These are phyloP conservation scores for Chinchilla lanigera DNA, from an alignment of 2,113 vertebrate species.

Conservation along the genomic window DNA sequence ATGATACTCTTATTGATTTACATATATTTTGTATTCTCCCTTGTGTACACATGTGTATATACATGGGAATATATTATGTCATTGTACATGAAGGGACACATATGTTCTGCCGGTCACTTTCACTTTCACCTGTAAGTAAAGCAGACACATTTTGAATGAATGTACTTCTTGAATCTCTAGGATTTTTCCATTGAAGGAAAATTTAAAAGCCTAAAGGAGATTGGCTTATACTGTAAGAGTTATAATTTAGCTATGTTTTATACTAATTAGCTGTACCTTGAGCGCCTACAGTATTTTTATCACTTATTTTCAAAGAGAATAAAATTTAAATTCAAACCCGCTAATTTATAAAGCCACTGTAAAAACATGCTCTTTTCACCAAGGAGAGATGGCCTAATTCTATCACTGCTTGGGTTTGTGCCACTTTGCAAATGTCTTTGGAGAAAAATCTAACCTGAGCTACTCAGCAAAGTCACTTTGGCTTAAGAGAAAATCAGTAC, in stretches of 20 bases:
- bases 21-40: background rate
- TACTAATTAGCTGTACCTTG: constrained; percentile 23
- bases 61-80: background rate
- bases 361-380: background rate
- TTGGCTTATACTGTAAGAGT: background rate
- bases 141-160: background rate
- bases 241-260: constrained; percentile 8
- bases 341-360: background rate
- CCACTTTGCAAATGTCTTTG: background rate
- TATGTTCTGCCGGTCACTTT: background rate
- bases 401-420: background rate
- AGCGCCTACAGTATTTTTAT: background rate
- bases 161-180: background rate
- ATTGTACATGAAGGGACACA: background rate
- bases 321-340: constrained; percentile 24
- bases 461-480: background rate
- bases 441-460: constrained; percentile 29
- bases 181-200: constrained; percentile 16
- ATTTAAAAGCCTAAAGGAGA: constrained; percentile 19
- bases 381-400: background rate
- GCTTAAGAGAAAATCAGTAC: background rate
- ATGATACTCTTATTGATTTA: background rate
- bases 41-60: background rate
- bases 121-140: background rate
- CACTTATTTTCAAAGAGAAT: constrained; percentile 51